Percentiles rank a stretch among this genome's conserved stretches.
These are phyloP conservation scores for Horisme vitalbata DNA, from an alignment of 2,888 invertebrate species.

Conservation along the genomic window DNA sequence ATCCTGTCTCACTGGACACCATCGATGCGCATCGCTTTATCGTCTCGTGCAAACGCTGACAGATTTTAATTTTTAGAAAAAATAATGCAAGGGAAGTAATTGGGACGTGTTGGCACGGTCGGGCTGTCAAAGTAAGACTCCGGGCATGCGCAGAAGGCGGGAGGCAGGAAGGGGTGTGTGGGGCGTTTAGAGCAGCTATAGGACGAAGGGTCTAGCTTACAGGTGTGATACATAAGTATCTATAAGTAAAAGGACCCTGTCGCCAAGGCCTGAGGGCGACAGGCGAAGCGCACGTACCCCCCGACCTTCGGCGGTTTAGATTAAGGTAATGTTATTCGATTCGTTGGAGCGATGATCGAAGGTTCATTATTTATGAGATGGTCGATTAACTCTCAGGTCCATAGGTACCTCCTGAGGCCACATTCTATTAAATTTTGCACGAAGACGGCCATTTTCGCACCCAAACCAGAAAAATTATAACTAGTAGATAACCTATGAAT, in stretches of 20 bases:
- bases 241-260: slow-evolving; percentile 34
- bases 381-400: not conserved
- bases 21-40: slow-evolving; percentile 43
- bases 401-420: too few relatives aligned
- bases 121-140: slow-evolving; percentile 59
- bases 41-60: slow-evolving; percentile 21
- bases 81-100: slow-evolving; percentile 54
- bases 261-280: slow-evolving; percentile 65
- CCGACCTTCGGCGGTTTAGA: slow-evolving; percentile 35
- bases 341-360: slow-evolving; percentile 27
- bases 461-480: too few relatives aligned
- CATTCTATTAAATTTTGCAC: too few relatives aligned
- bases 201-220: slow-evolving; percentile 58
- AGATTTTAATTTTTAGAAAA: slow-evolving; percentile 29
- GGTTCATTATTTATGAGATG: slow-evolving; percentile 24
- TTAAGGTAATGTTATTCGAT: slow-evolving; percentile 27
- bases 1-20: slow-evolving; percentile 56
- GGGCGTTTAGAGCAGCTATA: slow-evolving; percentile 58
- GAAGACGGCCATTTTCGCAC: too few relatives aligned
- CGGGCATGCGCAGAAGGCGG: slow-evolving; percentile 58
- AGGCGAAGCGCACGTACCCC: slow-evolving; percentile 48
- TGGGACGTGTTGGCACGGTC: slow-evolving; percentile 66
- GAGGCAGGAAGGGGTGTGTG: slow-evolving; percentile 75
- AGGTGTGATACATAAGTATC: slow-evolving; percentile 38
- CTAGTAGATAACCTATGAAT: too few relatives aligned